phyloP scores from a whole-genome alignment of 2,113 vertebrate species.

The Pygathrix nemaeus region DNA sequence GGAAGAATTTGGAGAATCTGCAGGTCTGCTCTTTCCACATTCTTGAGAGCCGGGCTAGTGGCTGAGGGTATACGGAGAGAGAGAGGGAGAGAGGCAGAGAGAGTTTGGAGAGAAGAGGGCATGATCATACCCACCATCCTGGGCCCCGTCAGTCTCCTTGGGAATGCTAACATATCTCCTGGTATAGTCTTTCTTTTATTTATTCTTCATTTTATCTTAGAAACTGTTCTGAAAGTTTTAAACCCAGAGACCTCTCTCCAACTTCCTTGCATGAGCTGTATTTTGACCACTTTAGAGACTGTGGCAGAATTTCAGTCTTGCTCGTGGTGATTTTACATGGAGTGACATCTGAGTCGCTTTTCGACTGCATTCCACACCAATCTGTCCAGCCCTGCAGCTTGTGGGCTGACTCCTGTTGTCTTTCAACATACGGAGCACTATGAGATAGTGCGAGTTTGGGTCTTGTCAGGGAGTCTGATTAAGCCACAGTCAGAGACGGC shows the following conservation, averaged over 20 bases:
- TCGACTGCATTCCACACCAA: constrained; percentile 52
- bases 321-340: neutral
- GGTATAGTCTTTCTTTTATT: neutral
- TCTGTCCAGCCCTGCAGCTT: constrained; percentile 7
- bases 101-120: neutral
- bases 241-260: constrained; percentile 20
- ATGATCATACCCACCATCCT: neutral
- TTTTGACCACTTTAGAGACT: constrained; percentile 39
- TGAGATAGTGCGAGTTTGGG: constrained; percentile 29
- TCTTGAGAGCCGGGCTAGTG: neutral
- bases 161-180: neutral
- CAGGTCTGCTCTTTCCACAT: neutral
- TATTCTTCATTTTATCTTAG: neutral
- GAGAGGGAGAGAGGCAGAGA: neutral
- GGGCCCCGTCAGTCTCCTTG: neutral
- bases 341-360: constrained; percentile 39
- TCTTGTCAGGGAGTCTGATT: constrained; percentile 45
- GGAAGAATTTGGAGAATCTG: constrained; percentile 50
- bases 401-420: constrained; percentile 23
- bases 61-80: neutral
- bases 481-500: neutral
- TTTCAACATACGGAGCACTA: constrained; percentile 42
- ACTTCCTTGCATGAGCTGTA: neutral
- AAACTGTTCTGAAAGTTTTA: constrained; percentile 37
- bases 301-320: neutral